Conservation (phyloP, 2,113 vertebrate genomes). For the Turdus rufiventris region DNA sequence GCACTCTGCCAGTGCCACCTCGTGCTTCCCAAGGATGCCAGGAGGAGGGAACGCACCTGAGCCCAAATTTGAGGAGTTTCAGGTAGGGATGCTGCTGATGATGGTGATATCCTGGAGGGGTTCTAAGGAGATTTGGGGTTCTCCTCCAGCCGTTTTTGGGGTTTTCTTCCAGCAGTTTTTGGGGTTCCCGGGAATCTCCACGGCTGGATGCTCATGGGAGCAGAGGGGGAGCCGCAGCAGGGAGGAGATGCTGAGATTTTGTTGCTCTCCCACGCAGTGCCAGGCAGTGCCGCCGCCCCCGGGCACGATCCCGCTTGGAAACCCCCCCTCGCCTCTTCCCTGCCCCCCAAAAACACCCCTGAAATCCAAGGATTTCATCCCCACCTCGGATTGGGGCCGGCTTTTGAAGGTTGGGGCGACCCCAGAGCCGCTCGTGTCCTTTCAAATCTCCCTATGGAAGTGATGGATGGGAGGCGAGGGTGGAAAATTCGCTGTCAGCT, state of each 20-base stretch:
- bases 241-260: neutral
- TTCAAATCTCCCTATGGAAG: neutral
- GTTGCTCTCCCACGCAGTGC: neutral
- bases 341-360: neutral
- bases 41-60: rapidly evolving
- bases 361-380: neutral
- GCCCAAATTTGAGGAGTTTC: rapidly evolving
- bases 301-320: neutral
- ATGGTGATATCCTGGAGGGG: too few relatives aligned
- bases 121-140: neutral
- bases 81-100: neutral
- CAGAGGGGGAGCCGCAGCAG: neutral
- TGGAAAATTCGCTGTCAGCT: neutral
- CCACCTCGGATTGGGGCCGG: neutral
- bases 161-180: too few relatives aligned
- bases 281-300: neutral
- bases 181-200: rapidly evolving
- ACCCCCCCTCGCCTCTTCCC: neutral
- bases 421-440: too few relatives aligned
- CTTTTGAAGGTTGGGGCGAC: neutral
- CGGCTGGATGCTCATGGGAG: rapidly evolving
- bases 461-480: neutral
- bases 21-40: rapidly evolving
- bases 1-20: neutral
- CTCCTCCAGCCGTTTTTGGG: neutral